phyloP scores from a whole-genome alignment of 2,797 vertebrate species.

The Valencia hispanica region DNA sequence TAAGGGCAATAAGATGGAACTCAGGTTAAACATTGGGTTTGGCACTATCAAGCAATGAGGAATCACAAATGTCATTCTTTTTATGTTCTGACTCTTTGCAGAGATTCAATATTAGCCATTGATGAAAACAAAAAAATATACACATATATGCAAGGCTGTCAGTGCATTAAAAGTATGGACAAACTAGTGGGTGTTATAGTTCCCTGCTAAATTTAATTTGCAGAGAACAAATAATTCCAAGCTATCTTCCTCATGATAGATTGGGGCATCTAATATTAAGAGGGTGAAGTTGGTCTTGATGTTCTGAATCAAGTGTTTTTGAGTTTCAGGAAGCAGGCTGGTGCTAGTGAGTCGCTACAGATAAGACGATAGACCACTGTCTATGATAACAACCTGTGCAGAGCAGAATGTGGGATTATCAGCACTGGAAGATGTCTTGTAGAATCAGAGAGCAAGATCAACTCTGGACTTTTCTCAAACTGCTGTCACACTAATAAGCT shows the following conservation, averaged over 20 bases:
- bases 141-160: neutral
- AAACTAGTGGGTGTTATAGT: neutral
- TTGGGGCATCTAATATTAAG: neutral
- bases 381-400: neutral
- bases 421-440: neutral
- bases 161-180: neutral
- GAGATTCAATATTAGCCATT: neutral
- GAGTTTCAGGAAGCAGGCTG: neutral
- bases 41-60: neutral
- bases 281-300: neutral
- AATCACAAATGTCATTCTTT: neutral
- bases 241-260: neutral
- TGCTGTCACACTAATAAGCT: neutral
- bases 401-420: neutral
- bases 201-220: neutral
- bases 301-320: neutral
- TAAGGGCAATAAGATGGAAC: conserved; percentile 4
- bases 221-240: neutral
- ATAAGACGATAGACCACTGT: neutral
- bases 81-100: neutral
- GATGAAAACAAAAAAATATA: neutral
- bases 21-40: neutral
- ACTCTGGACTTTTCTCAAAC: neutral
- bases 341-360: neutral
- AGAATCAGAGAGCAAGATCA: neutral